A percentile compares a stretch with the other conserved stretches of the same genome.
These are phyloP conservation scores for Anoplius nigerrimus DNA, from an alignment of 2,888 invertebrate species.

Conservation along the genomic window DNA sequence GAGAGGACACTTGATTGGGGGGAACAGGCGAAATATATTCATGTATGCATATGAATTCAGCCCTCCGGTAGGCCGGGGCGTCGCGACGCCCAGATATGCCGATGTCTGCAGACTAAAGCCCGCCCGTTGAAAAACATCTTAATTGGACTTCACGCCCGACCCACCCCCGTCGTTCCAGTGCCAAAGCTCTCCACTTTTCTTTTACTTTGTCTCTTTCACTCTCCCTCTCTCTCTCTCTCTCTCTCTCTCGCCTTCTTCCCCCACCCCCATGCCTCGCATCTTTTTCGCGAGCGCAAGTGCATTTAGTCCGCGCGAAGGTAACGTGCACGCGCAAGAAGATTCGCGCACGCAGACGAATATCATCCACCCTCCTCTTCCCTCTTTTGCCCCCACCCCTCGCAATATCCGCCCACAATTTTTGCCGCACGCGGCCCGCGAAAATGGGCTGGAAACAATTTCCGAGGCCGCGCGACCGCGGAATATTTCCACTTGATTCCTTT, in stretches of 20 bases:
- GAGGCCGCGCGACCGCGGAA: too few species aligned
- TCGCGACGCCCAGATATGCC: constrained; percentile 54
- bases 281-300: too few species aligned
- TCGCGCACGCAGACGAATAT: too few species aligned
- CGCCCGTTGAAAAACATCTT: constrained; percentile 66
- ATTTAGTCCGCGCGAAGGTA: too few species aligned
- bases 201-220: background rate
- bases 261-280: too few species aligned
- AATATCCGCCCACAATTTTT: too few species aligned
- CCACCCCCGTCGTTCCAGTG: constrained; percentile 22
- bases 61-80: constrained; percentile 44
- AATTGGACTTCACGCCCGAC: constrained; percentile 63
- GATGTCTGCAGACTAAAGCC: constrained; percentile 56
- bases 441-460: too few species aligned
- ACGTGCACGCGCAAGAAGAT: too few species aligned
- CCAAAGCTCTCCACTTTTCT: constrained; percentile 24
- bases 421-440: too few species aligned
- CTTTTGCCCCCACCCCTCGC: too few species aligned
- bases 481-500: too few species aligned
- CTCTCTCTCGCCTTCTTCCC: background rate
- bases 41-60: constrained; percentile 74
- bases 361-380: too few species aligned
- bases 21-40: constrained; percentile 71
- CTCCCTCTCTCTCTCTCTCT: background rate
- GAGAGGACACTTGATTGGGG: constrained; percentile 68